Conservation (phyloP, 2,113 vertebrate genomes). For the Grammomys surdaster region DNA sequence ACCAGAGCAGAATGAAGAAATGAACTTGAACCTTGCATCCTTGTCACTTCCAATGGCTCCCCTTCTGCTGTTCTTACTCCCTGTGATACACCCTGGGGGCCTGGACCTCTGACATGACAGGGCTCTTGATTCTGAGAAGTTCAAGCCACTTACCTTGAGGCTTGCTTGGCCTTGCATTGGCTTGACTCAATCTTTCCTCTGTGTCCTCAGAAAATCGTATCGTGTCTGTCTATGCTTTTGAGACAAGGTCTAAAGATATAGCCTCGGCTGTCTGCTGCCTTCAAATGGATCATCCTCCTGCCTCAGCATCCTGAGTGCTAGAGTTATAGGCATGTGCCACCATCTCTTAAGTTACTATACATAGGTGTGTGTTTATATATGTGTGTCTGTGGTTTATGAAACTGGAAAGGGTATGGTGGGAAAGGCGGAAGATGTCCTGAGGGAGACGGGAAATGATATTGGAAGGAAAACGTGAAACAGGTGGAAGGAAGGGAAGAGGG, state of each 20-base stretch:
- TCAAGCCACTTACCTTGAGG: neutral
- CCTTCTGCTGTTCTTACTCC: neutral
- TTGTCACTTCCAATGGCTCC: neutral
- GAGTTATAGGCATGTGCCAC: neutral
- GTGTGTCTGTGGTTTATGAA: neutral
- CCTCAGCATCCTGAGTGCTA: neutral
- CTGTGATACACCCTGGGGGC: neutral
- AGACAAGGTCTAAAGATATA: neutral
- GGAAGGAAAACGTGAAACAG: neutral
- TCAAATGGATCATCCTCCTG: neutral
- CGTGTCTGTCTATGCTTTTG: neutral
- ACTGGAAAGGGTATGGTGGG: neutral
- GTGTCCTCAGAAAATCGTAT: neutral
- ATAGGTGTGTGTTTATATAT: neutral
- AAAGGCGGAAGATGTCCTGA: neutral
- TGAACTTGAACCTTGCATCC: neutral
- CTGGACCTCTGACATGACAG: neutral
- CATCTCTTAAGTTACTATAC: neutral
- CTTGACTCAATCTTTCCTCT: neutral
- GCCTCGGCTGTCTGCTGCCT: neutral
- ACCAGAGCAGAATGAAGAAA: neutral
- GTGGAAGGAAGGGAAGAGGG: neutral
- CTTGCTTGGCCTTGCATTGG: neutral
- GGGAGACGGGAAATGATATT: neutral
- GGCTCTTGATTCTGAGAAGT: neutral